Evolutionary conservation across 2,888 invertebrate species (phyloP).

Genomic region (Amblyjoppa fuscipennis): DNA sequence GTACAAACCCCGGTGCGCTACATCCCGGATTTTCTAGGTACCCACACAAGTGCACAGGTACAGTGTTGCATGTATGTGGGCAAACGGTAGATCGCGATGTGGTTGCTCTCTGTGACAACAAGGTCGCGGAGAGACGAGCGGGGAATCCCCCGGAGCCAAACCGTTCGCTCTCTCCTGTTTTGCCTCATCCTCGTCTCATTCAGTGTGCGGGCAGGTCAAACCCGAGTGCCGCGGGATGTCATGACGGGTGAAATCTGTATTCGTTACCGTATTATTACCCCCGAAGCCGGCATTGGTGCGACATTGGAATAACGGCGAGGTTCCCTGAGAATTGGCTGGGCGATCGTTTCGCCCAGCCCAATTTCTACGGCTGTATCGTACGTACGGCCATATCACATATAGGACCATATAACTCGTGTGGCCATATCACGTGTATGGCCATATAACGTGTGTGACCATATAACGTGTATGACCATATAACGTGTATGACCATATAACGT

Average conservation of each 20-base stretch:
- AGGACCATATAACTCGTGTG: too few species aligned
- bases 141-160: constrained; percentile 62
- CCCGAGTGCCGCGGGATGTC: constrained; percentile 68
- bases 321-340: not conserved
- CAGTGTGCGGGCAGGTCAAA: constrained; percentile 26
- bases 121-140: constrained; percentile 71
- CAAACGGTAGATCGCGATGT: constrained; percentile 31
- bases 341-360: too few species aligned
- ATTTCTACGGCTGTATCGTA: too few species aligned
- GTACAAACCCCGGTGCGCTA: not conserved
- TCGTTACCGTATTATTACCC: constrained; percentile 60
- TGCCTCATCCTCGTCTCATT: constrained; percentile 50
- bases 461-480: too few species aligned
- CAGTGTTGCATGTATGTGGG: constrained; percentile 27
- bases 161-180: constrained; percentile 57
- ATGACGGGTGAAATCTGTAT: constrained; percentile 82
- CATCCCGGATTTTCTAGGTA: constrained; percentile 30
- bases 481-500: too few species aligned
- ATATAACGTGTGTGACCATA: too few species aligned
- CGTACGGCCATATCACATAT: too few species aligned
- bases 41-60: not conserved
- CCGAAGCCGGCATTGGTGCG: constrained; percentile 42
- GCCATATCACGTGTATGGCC: too few species aligned
- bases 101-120: constrained; percentile 65
- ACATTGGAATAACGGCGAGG: constrained; percentile 52